These are phyloP conservation scores for Neodiprion virginianus DNA, from an alignment of 1,140 invertebrate genomes.

Conservation along the genomic window DNA sequence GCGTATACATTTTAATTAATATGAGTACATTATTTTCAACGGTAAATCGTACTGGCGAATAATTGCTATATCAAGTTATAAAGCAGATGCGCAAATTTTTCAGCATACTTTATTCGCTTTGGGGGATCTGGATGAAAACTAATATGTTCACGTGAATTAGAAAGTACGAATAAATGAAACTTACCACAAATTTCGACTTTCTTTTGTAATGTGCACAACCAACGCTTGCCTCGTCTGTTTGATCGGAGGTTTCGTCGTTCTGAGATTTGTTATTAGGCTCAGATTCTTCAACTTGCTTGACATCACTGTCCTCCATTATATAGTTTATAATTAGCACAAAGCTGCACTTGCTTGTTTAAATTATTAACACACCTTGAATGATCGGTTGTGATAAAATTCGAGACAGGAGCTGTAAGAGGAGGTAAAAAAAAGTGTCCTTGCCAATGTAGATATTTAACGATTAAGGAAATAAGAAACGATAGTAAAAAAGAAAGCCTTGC, in stretches of 20 bases:
- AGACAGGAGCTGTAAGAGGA: background rate
- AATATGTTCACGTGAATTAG: conserved; percentile 13
- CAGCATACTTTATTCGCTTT: background rate
- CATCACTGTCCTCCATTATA: conserved; percentile 27
- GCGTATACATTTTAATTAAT: no score
- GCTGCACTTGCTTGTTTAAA: background rate
- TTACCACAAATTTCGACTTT: conserved; percentile 82
- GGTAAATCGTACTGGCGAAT: no score
- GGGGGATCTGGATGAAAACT: background rate
- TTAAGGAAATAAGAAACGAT: background rate
- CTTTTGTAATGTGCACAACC: conserved; percentile 82
- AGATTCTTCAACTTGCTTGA: conserved; percentile 19
- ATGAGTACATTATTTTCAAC: no score
- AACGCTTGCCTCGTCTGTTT: conserved; percentile 40
- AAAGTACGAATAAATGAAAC: conserved; percentile 33
- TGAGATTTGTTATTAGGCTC: conserved; percentile 11
- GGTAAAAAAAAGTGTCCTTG: background rate
- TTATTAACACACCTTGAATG: background rate
- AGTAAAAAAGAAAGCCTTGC: no score
- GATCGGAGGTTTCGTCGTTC: conserved; percentile 26
- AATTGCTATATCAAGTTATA: no score
- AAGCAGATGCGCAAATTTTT: no score
- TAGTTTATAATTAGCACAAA: background rate
- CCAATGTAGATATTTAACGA: background rate
- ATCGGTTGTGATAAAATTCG: background rate